Percentiles rank a stretch among this genome's conserved stretches.
Evolutionary conservation across 1,140 invertebrate genomes (phyloP).

Genomic region (Drosophila varians): DNA sequence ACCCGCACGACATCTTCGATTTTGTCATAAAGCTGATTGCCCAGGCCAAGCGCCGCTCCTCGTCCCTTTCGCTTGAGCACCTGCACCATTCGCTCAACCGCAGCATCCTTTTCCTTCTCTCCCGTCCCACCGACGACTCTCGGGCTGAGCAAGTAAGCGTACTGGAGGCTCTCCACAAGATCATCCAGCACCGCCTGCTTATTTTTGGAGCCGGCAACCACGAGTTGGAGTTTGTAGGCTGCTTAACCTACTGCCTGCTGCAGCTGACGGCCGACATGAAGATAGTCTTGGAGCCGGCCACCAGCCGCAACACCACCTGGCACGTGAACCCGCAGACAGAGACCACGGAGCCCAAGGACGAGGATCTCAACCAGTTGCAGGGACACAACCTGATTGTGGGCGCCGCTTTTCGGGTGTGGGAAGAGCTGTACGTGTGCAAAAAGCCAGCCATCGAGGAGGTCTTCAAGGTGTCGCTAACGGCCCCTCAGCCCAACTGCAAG

Average conservation of each 20-base stretch:
- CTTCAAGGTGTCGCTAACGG: constrained; percentile 93
- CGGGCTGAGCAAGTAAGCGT: constrained; percentile 96
- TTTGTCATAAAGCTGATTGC: constrained; percentile 96
- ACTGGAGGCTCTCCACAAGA: constrained; percentile 95
- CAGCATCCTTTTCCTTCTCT: constrained; percentile 96
- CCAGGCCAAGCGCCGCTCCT: constrained; percentile 92
- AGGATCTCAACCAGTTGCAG: constrained; percentile 91
- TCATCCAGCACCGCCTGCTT: constrained; percentile 91
- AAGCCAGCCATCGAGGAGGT: constrained; percentile 97
- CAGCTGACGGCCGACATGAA: constrained; percentile 96
- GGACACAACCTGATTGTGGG: constrained; percentile 93
- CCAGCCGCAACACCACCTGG: constrained; percentile 90
- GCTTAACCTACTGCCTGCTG: constrained; percentile 97
- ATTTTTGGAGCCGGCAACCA: constrained; percentile 97
- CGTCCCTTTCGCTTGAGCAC: constrained; percentile 90
- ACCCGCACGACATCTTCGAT: constrained; percentile 97
- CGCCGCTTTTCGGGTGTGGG: constrained; percentile 97
- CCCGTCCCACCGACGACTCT: constrained; percentile 93
- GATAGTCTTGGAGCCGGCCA: constrained; percentile 90
- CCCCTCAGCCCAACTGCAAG: constrained; percentile 88
- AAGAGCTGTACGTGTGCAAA: constrained; percentile 97
- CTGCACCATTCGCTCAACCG: constrained; percentile 97
- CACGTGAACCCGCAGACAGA: constrained; percentile 91
- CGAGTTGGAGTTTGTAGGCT: constrained; percentile 97
- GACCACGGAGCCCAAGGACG: constrained; percentile 89